These are phyloP conservation scores for Drosophila malerkotliana DNA, from an alignment of 1,140 invertebrate genomes.

Conservation along the genomic window DNA sequence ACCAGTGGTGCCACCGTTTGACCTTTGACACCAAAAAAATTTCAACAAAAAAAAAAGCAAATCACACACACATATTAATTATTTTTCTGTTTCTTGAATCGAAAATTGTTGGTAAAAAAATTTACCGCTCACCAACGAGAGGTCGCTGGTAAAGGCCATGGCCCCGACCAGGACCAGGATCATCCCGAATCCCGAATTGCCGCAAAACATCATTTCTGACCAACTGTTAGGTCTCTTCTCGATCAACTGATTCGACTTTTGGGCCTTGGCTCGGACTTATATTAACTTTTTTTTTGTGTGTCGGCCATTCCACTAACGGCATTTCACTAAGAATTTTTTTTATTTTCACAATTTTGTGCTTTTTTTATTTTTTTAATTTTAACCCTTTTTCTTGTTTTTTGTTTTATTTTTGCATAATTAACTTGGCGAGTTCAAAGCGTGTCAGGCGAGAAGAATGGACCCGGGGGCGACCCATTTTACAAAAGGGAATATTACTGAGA, in stretches of 20 bases:
- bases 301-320: conserved; percentile 47
- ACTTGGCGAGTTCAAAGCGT: conserved; percentile 48
- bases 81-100: neutral
- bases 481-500: neutral
- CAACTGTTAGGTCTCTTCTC: conserved; percentile 16
- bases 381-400: conserved; percentile 11
- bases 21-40: conserved; percentile 16
- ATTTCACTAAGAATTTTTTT: conserved; percentile 8
- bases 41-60: neutral
- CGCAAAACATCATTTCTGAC: conserved; percentile 31
- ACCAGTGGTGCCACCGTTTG: conserved; percentile 52
- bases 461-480: conserved; percentile 39
- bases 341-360: conserved; percentile 16
- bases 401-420: conserved; percentile 55
- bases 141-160: conserved; percentile 61
- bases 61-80: conserved; percentile 1
- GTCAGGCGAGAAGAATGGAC: conserved; percentile 26
- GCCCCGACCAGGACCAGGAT: conserved; percentile 64
- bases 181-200: conserved; percentile 37
- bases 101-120: conserved; percentile 56
- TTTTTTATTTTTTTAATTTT: neutral
- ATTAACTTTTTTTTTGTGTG: conserved; percentile 40
- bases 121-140: conserved; percentile 78
- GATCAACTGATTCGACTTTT: conserved; percentile 49
- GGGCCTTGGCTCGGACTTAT: conserved; percentile 29